A percentile compares a stretch with the other conserved stretches of the same genome.
These are phyloP conservation scores for Melanocharis versteri DNA, from an alignment of 2,113 vertebrate genomes.

Conservation along the genomic window DNA sequence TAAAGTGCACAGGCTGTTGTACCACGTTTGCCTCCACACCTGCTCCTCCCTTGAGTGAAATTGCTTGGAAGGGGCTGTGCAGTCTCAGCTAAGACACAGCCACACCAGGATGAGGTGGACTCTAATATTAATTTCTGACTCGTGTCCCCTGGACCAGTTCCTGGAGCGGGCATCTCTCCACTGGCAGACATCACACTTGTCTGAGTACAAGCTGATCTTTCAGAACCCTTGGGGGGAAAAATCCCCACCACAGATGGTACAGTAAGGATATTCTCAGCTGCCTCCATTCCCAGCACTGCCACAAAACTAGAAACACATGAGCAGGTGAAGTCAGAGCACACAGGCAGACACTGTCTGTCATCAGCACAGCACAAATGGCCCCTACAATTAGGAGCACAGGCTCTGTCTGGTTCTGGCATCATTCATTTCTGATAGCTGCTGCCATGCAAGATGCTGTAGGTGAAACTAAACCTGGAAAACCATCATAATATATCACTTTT, in stretches of 20 bases:
- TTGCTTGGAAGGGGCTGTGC: not conserved
- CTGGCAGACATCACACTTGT: no score
- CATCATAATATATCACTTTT: not conserved
- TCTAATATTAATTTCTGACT: not conserved
- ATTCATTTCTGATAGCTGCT: not conserved
- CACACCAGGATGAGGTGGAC: not conserved
- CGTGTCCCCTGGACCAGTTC: not conserved
- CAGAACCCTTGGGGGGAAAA: not conserved
- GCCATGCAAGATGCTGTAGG: not conserved
- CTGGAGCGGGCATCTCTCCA: not conserved
- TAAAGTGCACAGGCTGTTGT: not conserved
- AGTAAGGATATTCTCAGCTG: not conserved
- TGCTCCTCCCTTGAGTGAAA: not conserved
- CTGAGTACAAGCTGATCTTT: not conserved
- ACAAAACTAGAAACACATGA: not conserved
- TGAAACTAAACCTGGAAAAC: not conserved
- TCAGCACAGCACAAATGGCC: conserved; percentile 12
- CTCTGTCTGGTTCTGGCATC: conserved; percentile 35
- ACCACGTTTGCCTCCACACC: rapidly evolving
- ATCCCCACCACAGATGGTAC: not conserved
- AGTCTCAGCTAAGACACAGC: not conserved
- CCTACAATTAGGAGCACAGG: conserved; percentile 15
- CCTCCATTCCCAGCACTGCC: not conserved
- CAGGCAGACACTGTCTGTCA: conserved; percentile 20
- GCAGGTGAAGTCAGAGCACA: not conserved